Base-by-base conservation (phyloP, 2,797 vertebrate genomes). In the Cichlasoma orientale region DNA sequence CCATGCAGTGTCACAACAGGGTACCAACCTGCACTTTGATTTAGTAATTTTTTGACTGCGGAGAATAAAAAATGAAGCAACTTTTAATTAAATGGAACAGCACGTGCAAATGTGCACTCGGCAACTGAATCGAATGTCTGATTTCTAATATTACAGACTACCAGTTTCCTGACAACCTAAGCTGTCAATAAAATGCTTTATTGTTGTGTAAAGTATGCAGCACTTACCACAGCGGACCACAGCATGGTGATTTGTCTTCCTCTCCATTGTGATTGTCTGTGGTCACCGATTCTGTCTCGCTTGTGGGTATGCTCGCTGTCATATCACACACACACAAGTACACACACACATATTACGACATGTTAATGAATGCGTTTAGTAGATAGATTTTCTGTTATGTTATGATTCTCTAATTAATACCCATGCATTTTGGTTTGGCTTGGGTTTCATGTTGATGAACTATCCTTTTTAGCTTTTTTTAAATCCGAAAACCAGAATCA, bases 11-110 rank as follows among this genome's bases (percentile, higher is more conserved):
- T 57, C 59, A 88, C 53, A 68, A 50, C 56, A 41, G 41, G 76
- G 82, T 93, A 99, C 98, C 97, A 91, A 99, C 98, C 98, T 99
- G 97, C 96, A 97, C 90, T 98, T 98, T 94, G 98, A 99, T 94
- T 98, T 99, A 91, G 97, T 97, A 89, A 99, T 97, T 93, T 97
- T 97, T 95, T 97, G 97, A 96, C 98, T 99, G 94, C 72, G 82
- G 96, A 96, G 92, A 94, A 95, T 93, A 83, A 92, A 93, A 93
- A 66, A 90, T 77, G 89, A 86, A 53, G 38, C 33, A 82, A 47
- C 57, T 85, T 89, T 87, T 77, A 77, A 85, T 66, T 68, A 75
- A 75, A 11, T 9, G 18, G 13, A 74, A 57, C 7, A 66, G 52
- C 8, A 61, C 61, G 31, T 66, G 13, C 12, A 47, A 13, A 12